Evolutionary conservation across 2,888 invertebrate genomes (phyloP), one percentile per base, ranked within the genome.

Genomic region (Cosmia trapezina): DNA sequence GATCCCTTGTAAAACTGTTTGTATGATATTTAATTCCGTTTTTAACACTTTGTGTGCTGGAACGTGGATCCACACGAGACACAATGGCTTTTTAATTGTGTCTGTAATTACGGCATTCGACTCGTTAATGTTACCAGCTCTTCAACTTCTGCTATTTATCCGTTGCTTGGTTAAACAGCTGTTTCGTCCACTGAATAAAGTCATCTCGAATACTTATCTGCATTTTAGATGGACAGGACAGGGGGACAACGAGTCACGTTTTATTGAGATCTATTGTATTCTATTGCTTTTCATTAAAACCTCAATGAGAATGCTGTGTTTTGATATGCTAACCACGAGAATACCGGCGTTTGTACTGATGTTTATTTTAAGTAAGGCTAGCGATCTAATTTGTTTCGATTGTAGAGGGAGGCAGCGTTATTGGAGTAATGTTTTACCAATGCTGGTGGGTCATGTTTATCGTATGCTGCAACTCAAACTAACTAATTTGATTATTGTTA

Each of bases 101-200:
- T n/a, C n/a, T n/a, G n/a, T n/a, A n/a, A n/a, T n/a, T n/a, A n/a
- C n/a, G n/a, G n/a, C n/a, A n/a, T n/a, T n/a, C n/a, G n/a, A n/a
- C n/a, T n/a, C n/a, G n/a, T n/a, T n/a, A 54, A 56, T 33, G 4
- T 28, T 17, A 9, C 33, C 33, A 17, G 56, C 17, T 56, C 17
- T 56, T 56, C 56, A 56, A 45, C 62, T 70, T 70, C 80, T 70
- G 49, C 5, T 5, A 14, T 43, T 59, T 4, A 33, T 17, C 47
- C 74, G 5, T 7, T 4, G n/a, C 11, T 2, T 41, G 65, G 22
- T 17, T 17, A 45, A 54, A 43, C 33, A 49, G 14, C 28, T 43
- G 19, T 59, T 71, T 70, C 43, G 51, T 78, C 56, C 73, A 73
- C 70, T 56, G 73, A 78, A 74, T 69, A 75, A 83, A 79, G 76